Conservation (phyloP, 2,797 vertebrate genomes). For the Phataginus tricuspis region DNA sequence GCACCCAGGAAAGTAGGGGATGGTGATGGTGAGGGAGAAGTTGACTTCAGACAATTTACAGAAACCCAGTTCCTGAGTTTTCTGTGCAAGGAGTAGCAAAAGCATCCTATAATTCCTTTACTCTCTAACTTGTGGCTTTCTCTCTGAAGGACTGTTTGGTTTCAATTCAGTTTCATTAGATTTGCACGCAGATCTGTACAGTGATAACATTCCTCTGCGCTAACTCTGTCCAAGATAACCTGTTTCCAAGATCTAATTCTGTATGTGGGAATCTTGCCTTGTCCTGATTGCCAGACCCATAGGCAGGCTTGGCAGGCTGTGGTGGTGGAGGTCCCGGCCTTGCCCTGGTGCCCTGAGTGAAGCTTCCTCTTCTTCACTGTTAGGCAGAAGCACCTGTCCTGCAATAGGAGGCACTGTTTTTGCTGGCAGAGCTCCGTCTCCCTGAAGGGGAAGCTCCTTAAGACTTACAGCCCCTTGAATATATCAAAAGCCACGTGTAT, state of each 20-base stretch:
- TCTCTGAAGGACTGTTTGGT: slow-evolving; percentile 26
- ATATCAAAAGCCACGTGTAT: neutral
- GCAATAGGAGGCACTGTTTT: neutral
- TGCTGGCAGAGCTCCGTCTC: neutral
- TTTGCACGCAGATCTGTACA: slow-evolving; percentile 52
- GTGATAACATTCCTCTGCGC: slow-evolving; percentile 72
- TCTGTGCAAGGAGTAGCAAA: neutral
- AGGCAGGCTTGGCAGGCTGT: slow-evolving; percentile 62
- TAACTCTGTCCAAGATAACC: slow-evolving; percentile 75
- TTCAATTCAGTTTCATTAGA: slow-evolving; percentile 67
- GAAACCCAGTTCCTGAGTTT: neutral
- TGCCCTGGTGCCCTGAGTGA: neutral
- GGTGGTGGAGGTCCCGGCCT: neutral
- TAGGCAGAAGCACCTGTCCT: neutral
- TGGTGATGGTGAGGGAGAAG: neutral
- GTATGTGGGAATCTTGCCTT: slow-evolving; percentile 79
- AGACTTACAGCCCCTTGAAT: neutral
- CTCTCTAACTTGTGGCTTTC: neutral
- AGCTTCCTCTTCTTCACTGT: neutral
- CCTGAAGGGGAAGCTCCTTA: neutral
- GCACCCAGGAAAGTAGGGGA: neutral
- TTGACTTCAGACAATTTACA: neutral
- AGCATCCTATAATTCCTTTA: neutral
- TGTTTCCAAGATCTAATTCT: slow-evolving; percentile 80
- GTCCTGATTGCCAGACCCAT: slow-evolving; percentile 78